Conservation (phyloP, 2,113 vertebrate species). For the Zingel zingel region DNA sequence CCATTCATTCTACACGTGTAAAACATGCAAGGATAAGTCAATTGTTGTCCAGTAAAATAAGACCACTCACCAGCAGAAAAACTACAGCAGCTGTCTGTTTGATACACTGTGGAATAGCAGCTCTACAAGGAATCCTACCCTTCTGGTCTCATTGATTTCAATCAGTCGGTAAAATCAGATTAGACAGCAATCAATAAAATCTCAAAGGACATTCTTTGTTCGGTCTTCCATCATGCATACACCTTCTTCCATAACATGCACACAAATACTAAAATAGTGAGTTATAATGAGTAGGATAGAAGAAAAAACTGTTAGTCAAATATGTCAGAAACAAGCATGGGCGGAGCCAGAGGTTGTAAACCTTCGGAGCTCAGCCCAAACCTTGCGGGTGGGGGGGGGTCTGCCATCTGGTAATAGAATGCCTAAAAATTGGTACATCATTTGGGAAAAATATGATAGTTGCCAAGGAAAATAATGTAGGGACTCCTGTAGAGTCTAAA, state of each 20-base stretch:
- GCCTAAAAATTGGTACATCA: too few species aligned
- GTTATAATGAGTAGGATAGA: not conserved
- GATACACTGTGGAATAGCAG: constrained; percentile 17
- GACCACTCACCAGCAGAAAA: constrained; percentile 17
- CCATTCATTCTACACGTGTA: not conserved
- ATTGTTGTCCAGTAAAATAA: not conserved
- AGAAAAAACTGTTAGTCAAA: not conserved
- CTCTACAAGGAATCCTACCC: constrained; percentile 33
- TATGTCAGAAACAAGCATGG: not conserved
- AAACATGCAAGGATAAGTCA: constrained; percentile 30
- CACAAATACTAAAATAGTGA: not conserved
- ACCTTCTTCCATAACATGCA: constrained; percentile 24
- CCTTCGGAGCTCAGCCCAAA: too few species aligned
- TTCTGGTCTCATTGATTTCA: constrained; percentile 54
- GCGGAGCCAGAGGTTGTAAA: too few species aligned
- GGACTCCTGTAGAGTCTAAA: too few species aligned
- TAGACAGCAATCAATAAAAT: constrained; percentile 61
- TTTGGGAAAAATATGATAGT: too few species aligned
- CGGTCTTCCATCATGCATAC: constrained; percentile 38
- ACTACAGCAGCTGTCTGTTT: not conserved
- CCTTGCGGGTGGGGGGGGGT: too few species aligned
- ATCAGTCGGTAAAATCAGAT: constrained; percentile 56
- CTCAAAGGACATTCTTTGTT: constrained; percentile 63
- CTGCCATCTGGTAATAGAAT: too few species aligned
- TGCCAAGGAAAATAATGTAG: too few species aligned